These are phyloP conservation scores for Drosophila tripunctata DNA, from an alignment of 2,888 invertebrate genomes.

Conservation along the genomic window DNA sequence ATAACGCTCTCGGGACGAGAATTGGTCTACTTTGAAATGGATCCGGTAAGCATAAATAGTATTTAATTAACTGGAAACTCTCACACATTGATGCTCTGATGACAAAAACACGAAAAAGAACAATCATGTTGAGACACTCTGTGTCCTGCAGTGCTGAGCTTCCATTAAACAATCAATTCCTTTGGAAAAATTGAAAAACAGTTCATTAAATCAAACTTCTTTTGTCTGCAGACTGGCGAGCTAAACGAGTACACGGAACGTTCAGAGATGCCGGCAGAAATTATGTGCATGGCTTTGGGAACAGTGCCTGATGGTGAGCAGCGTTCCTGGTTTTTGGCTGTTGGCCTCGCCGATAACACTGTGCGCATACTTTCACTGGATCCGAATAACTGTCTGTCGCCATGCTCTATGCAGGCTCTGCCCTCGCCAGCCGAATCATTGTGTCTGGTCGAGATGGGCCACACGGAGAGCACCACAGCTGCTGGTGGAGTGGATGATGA, in stretches of 20 bases:
- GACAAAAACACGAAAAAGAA: constrained; percentile 83
- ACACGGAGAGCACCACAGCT: constrained; percentile 86
- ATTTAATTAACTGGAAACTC: neutral
- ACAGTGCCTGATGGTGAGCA: constrained; percentile 98
- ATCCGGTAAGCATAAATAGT: constrained; percentile 90
- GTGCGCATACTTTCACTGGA: constrained; percentile 98
- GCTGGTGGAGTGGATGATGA: constrained; percentile 85
- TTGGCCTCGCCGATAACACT: constrained; percentile 97
- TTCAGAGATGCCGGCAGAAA: constrained; percentile 98
- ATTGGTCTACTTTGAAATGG: constrained; percentile 99
- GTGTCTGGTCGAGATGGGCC: constrained; percentile 97
- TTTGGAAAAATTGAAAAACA: neutral
- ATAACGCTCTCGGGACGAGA: constrained; percentile 99
- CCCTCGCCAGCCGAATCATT: constrained; percentile 98
- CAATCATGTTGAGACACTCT: constrained; percentile 83
- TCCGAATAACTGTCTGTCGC: constrained; percentile 96
- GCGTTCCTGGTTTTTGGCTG: constrained; percentile 97
- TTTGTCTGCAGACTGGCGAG: constrained; percentile 92
- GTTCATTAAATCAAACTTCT: neutral
- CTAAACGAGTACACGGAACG: constrained; percentile 99
- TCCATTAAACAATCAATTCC: neutral
- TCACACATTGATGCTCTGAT: constrained; percentile 74
- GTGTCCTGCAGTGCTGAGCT: constrained; percentile 85
- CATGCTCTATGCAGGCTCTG: constrained; percentile 97
- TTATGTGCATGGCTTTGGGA: constrained; percentile 99